Evolutionary conservation across 2,888 invertebrate genomes (phyloP).

Genomic region (Scaptomyza flava): DNA sequence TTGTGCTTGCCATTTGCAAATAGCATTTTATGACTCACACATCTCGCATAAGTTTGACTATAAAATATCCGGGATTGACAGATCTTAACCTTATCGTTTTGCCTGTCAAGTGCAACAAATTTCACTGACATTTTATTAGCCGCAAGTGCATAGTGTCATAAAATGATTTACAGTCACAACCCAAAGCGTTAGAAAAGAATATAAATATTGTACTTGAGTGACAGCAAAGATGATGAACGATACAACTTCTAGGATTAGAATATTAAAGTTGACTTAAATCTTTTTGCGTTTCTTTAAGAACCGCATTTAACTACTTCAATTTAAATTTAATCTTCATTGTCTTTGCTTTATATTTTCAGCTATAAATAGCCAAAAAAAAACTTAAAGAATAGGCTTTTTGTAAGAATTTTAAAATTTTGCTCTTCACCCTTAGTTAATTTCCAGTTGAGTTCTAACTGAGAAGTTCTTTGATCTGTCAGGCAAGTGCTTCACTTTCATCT

Average conservation of each 20-base stretch:
- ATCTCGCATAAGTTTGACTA: constrained; percentile 25
- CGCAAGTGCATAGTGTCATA: constrained; percentile 39
- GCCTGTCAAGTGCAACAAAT: constrained; percentile 47
- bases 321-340: too few species aligned
- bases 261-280: not conserved
- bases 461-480: constrained; percentile 56
- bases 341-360: not conserved
- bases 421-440: not conserved
- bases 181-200: constrained; percentile 12
- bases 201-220: not conserved
- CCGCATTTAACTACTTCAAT: not conserved
- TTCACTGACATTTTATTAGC: constrained; percentile 53
- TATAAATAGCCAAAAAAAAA: not conserved
- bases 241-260: not conserved
- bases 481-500: constrained; percentile 35
- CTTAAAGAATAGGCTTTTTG: not conserved
- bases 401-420: not conserved
- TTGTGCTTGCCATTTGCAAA: constrained; percentile 19
- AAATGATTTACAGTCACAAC: constrained; percentile 51
- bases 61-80: constrained; percentile 48
- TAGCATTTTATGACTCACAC: constrained; percentile 42
- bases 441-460: not conserved
- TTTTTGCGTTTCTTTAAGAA: not conserved
- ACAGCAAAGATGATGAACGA: constrained; percentile 2
- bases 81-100: constrained; percentile 16